These are phyloP conservation scores for Dolichoris vasculosae DNA, from an alignment of 1,140 invertebrate genomes.

Conservation along the genomic window DNA sequence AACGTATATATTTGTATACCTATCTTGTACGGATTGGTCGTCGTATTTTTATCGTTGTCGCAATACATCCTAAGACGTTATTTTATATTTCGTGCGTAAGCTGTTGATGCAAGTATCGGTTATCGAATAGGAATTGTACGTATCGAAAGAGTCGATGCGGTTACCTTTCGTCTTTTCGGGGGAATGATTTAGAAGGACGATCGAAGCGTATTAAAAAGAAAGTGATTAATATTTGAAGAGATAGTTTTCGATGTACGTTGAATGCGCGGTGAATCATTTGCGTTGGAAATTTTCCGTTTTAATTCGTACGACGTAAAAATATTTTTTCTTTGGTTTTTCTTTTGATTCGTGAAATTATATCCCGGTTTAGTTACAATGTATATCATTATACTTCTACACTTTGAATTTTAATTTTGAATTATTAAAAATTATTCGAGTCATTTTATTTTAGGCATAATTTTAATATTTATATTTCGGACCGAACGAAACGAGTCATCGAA, in stretches of 20 bases:
- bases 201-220: conserved; percentile 19
- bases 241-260: background rate
- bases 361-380: too few species aligned
- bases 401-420: too few species aligned
- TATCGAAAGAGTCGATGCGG: background rate
- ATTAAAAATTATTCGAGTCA: too few species aligned
- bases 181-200: background rate
- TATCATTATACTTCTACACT: too few species aligned
- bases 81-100: background rate
- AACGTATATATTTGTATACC: background rate
- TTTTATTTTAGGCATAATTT: too few species aligned
- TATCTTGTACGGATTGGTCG: too few species aligned
- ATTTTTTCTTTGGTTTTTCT: background rate
- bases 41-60: too few species aligned
- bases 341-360: too few species aligned
- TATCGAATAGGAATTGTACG: background rate
- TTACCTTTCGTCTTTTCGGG: background rate
- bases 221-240: conserved; percentile 12
- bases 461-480: too few species aligned
- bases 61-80: background rate
- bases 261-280: background rate
- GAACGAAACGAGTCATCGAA: too few species aligned
- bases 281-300: background rate
- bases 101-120: background rate
- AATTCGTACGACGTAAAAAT: background rate